Evolutionary conservation across 2,888 invertebrate genomes (phyloP).

Genomic region (Blastobasis lacticolella): DNA sequence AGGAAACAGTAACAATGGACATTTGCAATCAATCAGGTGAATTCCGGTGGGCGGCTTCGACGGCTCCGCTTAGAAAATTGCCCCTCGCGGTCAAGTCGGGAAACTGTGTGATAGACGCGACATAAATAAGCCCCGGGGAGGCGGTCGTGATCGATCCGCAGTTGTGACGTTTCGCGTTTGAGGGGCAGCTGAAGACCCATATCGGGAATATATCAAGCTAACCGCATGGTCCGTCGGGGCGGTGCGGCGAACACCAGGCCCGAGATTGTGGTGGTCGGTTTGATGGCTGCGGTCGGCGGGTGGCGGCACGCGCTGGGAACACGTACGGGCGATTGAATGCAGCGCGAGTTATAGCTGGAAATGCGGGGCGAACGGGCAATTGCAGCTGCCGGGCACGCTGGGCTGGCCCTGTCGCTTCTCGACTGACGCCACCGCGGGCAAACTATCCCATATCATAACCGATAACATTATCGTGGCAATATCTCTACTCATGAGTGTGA

Average conservation of each 20-base stretch:
- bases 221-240: constrained; percentile 27
- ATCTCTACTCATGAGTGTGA: background rate
- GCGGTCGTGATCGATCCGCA: constrained; percentile 24
- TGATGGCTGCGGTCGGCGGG: constrained; percentile 48
- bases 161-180: constrained; percentile 17
- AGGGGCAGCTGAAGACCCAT: background rate
- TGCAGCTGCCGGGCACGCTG: constrained; percentile 40
- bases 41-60: constrained; percentile 44
- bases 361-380: constrained; percentile 54
- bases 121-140: constrained; percentile 8
- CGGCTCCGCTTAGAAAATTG: constrained; percentile 41
- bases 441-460: constrained; percentile 12
- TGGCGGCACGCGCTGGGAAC: constrained; percentile 58
- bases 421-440: constrained; percentile 27
- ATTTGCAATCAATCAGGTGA: constrained; percentile 65
- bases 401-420: constrained; percentile 31
- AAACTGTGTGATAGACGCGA: constrained; percentile 14
- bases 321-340: constrained; percentile 64
- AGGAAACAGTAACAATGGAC: constrained; percentile 60
- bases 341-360: constrained; percentile 59
- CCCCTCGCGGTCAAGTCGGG: constrained; percentile 44
- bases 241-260: constrained; percentile 48
- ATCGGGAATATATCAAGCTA: constrained; percentile 23
- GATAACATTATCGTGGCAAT: constrained; percentile 14
- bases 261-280: constrained; percentile 43